Evolutionary conservation across 2,888 invertebrate species (phyloP).

Genomic region (Corbicula japonica): DNA sequence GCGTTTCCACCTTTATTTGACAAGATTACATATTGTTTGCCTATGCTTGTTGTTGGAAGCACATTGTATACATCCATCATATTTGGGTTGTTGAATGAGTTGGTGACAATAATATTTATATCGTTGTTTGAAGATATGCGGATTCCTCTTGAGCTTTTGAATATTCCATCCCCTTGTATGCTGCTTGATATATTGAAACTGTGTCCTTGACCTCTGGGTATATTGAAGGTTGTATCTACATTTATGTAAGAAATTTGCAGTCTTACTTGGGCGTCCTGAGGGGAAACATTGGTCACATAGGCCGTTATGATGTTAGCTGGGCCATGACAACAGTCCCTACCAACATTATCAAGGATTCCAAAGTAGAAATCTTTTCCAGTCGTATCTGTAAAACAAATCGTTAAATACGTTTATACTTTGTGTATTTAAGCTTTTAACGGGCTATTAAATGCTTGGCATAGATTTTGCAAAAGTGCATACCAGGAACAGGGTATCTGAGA

Average conservation of each 20-base stretch:
- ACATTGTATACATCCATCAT: constrained; percentile 12
- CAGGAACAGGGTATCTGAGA: no score
- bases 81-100: constrained; percentile 2
- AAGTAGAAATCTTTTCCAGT: constrained; percentile 13
- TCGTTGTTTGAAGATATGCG: neutral
- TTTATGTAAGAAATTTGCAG: constrained; percentile 15
- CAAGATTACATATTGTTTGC: constrained; percentile 7
- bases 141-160: constrained; percentile 11
- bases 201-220: neutral
- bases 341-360: constrained; percentile 2
- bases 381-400: constrained; percentile 18
- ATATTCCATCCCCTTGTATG: constrained; percentile 11
- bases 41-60: constrained; percentile 2
- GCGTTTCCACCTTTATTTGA: neutral
- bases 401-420: no score
- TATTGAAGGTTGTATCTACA: neutral
- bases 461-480: no score
- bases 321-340: constrained; percentile 1
- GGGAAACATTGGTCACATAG: constrained; percentile 25
- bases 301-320: neutral
- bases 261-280: neutral
- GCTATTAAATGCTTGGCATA: no score
- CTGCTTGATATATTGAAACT: neutral
- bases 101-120: constrained; percentile 14
- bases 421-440: no score